A percentile compares a stretch with the other conserved stretches of the same genome.
These are phyloP conservation scores for Pammene aurita DNA, from an alignment of 2,888 invertebrate genomes.

Conservation along the genomic window DNA sequence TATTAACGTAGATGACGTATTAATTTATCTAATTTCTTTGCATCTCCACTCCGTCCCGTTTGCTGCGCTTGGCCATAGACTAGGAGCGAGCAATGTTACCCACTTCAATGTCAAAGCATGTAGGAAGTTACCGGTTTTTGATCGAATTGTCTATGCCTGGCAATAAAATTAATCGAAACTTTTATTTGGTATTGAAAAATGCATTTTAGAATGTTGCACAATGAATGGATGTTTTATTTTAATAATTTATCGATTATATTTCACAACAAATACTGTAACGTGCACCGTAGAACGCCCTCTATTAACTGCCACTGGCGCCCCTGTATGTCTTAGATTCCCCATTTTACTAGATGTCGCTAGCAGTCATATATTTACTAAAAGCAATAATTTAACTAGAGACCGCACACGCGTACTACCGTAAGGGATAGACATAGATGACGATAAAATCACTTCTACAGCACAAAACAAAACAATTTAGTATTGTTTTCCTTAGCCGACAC, in stretches of 20 bases:
- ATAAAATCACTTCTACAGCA: no score
- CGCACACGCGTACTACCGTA: no score
- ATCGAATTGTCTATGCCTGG: constrained; percentile 8
- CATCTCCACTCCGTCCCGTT: constrained; percentile 75
- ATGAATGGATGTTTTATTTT: no score
- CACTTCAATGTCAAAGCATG: constrained; percentile 22
- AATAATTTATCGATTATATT: no score
- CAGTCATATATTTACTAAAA: not conserved
- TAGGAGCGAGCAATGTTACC: constrained; percentile 54
- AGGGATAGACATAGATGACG: no score
- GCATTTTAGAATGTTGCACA: no score
- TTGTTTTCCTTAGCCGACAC: no score
- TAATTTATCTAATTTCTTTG: constrained; percentile 68
- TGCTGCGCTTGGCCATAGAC: constrained; percentile 71
- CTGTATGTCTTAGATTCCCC: no score
- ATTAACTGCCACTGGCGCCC: not conserved
- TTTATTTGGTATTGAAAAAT: not conserved
- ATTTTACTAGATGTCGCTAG: constrained; percentile 3
- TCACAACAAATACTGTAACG: not conserved
- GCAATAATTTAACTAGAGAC: no score
- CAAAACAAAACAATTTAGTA: no score
- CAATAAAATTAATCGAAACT: not conserved
- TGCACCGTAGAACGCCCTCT: not conserved
- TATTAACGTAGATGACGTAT: constrained; percentile 72
- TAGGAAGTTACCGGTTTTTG: constrained; percentile 33